Conservation (phyloP, 1,140 invertebrate species). For the Melitaea cinxia region DNA sequence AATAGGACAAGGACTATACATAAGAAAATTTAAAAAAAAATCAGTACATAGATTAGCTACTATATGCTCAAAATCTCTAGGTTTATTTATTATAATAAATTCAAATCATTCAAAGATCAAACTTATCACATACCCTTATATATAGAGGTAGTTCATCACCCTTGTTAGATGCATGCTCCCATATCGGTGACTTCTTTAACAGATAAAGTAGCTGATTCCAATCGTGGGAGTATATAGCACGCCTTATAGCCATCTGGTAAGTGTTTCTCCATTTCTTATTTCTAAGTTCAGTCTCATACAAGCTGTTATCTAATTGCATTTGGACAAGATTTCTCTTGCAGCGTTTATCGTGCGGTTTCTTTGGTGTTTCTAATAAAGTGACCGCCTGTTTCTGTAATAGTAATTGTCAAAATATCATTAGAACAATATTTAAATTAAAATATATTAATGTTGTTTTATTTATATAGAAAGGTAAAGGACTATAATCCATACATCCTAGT, state of each 20-base stretch:
- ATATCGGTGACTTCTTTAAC: conserved; percentile 58
- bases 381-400: conserved; percentile 54
- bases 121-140: conserved; percentile 62
- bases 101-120: background rate
- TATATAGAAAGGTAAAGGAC: too few relatives aligned
- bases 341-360: conserved; percentile 29
- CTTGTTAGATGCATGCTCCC: conserved; percentile 43
- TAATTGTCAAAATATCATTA: background rate
- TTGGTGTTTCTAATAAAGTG: conserved; percentile 42
- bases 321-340: conserved; percentile 50
- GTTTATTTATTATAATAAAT: too few relatives aligned
- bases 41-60: too few relatives aligned
- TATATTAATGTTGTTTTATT: too few relatives aligned
- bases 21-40: too few relatives aligned
- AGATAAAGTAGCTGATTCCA: conserved; percentile 64
- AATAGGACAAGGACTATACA: too few relatives aligned
- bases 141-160: conserved; percentile 49
- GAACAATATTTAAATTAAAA: too few relatives aligned
- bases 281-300: conserved; percentile 25
- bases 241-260: conserved; percentile 47
- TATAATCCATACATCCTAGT: too few relatives aligned
- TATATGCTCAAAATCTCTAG: too few relatives aligned
- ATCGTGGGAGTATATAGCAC: conserved; percentile 65
- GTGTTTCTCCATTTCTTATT: conserved; percentile 41
- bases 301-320: conserved; percentile 41